Evolutionary conservation across 2,888 invertebrate species (phyloP).

Genomic region (Limenitis camilla): DNA sequence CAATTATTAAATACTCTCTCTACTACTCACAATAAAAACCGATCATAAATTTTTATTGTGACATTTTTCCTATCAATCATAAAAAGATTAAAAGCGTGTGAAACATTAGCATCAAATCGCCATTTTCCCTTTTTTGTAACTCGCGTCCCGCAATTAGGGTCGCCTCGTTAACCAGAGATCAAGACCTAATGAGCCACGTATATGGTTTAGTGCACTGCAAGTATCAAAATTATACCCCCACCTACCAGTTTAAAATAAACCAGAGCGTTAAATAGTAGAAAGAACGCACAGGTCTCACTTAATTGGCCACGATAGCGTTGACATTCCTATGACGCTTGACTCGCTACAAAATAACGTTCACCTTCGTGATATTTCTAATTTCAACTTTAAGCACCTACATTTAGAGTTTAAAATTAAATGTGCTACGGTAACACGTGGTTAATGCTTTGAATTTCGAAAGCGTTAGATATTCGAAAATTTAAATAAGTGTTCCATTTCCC

Average conservation of each 20-base stretch:
- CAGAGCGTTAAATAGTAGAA: not conserved
- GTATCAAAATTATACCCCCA: constrained; percentile 46
- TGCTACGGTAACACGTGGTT: constrained; percentile 13
- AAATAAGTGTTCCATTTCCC: constrained; percentile 43
- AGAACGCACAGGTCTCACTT: constrained; percentile 25
- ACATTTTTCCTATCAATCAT: not conserved
- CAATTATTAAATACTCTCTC: not conserved
- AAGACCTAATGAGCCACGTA: constrained; percentile 68
- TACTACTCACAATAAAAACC: not conserved
- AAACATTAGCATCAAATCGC: constrained; percentile 11
- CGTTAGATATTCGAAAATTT: constrained; percentile 44
- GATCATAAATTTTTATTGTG: constrained; percentile 1
- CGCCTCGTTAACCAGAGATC: constrained; percentile 65
- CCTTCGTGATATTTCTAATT: constrained; percentile 27
- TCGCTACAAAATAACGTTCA: constrained; percentile 37
- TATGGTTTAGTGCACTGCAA: constrained; percentile 59
- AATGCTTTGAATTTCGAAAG: constrained; percentile 27
- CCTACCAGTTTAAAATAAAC: constrained; percentile 36
- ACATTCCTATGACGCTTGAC: constrained; percentile 51
- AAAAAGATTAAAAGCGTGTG: constrained; percentile 1
- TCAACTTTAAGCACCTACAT: constrained; percentile 22
- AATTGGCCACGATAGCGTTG: constrained; percentile 35
- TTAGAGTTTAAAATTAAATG: constrained; percentile 28
- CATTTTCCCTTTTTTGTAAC: constrained; percentile 21
- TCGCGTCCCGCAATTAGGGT: constrained; percentile 52